These are phyloP conservation scores for Drosophila pseudoananassae DNA, from an alignment of 1,140 invertebrate species.

Conservation along the genomic window DNA sequence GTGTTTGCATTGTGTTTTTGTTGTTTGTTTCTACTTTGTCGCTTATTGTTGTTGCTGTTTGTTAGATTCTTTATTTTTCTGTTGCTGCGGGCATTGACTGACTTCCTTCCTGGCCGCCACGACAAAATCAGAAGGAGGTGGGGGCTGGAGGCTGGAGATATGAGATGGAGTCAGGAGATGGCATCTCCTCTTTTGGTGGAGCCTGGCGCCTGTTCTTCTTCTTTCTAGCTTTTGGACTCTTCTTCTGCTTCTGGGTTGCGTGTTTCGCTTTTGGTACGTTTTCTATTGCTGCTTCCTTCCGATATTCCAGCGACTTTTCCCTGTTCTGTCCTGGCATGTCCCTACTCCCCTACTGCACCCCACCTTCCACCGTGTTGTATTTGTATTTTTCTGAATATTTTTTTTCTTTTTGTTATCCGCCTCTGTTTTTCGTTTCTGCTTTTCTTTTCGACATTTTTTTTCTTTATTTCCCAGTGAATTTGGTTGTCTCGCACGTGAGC, in stretches of 20 bases:
- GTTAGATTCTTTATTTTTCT: slow-evolving; percentile 37
- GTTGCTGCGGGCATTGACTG: slow-evolving; percentile 79
- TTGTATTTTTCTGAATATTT: slow-evolving; percentile 46
- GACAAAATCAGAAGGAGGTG: slow-evolving; percentile 8
- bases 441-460: slow-evolving; percentile 55
- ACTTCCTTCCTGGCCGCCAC: slow-evolving; percentile 64
- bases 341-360: slow-evolving; percentile 6
- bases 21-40: slow-evolving; percentile 76
- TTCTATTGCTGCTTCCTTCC: slow-evolving; percentile 75
- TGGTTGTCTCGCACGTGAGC: slow-evolving; percentile 83
- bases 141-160: slow-evolving; percentile 12
- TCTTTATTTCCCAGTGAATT: slow-evolving; percentile 81
- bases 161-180: slow-evolving; percentile 20
- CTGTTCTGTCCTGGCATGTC: not conserved
- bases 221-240: slow-evolving; percentile 2
- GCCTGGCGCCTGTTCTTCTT: slow-evolving; percentile 45
- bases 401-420: slow-evolving; percentile 25
- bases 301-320: slow-evolving; percentile 52
- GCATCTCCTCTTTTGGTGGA: slow-evolving; percentile 36
- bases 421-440: slow-evolving; percentile 32
- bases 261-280: slow-evolving; percentile 70
- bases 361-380: slow-evolving; percentile 29
- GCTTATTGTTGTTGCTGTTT: slow-evolving; percentile 63
- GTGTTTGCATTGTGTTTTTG: slow-evolving; percentile 50
- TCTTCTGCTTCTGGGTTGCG: slow-evolving; percentile 39